Evolutionary conservation across 2,888 invertebrate genomes (phyloP).

Genomic region (Eupithecia subumbrata): DNA sequence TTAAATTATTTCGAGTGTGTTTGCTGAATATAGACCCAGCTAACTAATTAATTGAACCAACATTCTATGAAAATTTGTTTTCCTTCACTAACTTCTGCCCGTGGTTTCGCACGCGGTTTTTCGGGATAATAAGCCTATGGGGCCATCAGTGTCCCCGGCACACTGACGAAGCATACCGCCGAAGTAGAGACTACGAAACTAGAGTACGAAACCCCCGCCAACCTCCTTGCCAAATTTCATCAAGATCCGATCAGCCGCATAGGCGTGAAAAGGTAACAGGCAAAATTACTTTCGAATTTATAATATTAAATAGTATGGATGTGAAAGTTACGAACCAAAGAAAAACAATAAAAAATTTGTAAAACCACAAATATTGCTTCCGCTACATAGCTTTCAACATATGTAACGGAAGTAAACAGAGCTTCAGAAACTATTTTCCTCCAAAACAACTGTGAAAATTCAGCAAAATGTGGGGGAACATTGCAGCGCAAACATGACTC

Average conservation of each 20-base stretch:
- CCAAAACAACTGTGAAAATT: slow-evolving; percentile 16
- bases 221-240: too few relatives aligned
- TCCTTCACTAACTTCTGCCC: neutral
- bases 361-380: neutral
- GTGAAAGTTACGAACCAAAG: neutral
- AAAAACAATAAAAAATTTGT: neutral
- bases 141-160: too few relatives aligned
- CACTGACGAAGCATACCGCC: too few relatives aligned
- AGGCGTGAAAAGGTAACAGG: too few relatives aligned
- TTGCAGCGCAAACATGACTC: slow-evolving; percentile 18
- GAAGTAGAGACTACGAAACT: too few relatives aligned
- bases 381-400: neutral
- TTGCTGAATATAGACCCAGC: slow-evolving; percentile 30
- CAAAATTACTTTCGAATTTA: too few relatives aligned
- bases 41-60: slow-evolving; percentile 10
- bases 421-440: neutral
- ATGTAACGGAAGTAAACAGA: neutral
- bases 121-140: too few relatives aligned
- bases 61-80: neutral
- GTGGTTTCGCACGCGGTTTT: too few relatives aligned
- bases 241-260: too few relatives aligned
- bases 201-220: too few relatives aligned
- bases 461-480: slow-evolving; percentile 11
- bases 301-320: neutral
- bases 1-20: slow-evolving; percentile 36